Evolutionary conservation across 1,140 invertebrate species (phyloP).

Genomic region (Neotoxoptera formosana): DNA sequence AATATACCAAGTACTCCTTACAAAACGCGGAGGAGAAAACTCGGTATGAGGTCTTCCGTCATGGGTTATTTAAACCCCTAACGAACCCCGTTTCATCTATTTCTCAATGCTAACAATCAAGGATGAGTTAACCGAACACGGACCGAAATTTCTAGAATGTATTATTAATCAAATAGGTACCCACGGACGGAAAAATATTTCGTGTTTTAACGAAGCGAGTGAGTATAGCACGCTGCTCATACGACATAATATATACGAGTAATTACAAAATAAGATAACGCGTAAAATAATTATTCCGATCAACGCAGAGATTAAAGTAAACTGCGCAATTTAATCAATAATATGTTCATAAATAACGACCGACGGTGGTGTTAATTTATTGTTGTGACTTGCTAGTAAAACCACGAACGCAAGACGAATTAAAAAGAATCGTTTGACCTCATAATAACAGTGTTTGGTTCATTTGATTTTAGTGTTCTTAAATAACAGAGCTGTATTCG

Average conservation of each 20-base stretch:
- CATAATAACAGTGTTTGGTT: background rate
- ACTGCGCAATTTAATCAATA: background rate
- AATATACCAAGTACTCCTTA: background rate
- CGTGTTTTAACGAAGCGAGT: background rate
- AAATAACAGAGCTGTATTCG: background rate
- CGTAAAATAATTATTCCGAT: background rate
- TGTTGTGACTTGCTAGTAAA: background rate
- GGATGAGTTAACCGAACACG: background rate
- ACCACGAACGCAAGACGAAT: background rate
- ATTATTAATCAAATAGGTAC: background rate
- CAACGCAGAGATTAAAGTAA: background rate
- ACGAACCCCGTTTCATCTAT: background rate
- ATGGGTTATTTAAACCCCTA: background rate
- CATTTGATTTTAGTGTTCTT: background rate
- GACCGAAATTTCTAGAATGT: background rate
- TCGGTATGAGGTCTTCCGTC: slow-evolving; percentile 20
- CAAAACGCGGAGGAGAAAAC: background rate
- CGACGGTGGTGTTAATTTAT: background rate
- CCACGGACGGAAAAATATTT: background rate
- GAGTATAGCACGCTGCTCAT: background rate
- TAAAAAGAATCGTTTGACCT: background rate
- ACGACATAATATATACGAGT: background rate
- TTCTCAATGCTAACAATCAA: slow-evolving; percentile 16
- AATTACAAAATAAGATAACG: background rate
- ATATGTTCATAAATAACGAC: background rate